Evolutionary conservation across 2,888 invertebrate genomes (phyloP).

Genomic region (Platypus cylindrus): DNA sequence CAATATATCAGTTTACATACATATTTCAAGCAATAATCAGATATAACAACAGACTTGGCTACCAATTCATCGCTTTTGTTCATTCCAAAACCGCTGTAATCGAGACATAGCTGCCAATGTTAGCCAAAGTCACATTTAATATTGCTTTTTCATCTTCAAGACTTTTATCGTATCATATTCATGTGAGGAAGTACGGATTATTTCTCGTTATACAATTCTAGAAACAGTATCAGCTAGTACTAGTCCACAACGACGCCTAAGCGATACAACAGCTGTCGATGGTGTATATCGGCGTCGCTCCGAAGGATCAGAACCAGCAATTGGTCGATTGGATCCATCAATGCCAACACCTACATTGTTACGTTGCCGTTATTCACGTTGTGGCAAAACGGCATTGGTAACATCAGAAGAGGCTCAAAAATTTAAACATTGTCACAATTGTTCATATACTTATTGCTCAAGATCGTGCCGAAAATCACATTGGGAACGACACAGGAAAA

Average conservation of each 20-base stretch:
- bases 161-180: too few relatives aligned
- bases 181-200: too few relatives aligned
- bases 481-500: constrained; percentile 86
- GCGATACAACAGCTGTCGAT: constrained; percentile 20
- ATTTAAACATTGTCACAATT: constrained; percentile 91
- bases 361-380: constrained; percentile 68
- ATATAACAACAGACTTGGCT: too few relatives aligned
- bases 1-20: too few relatives aligned
- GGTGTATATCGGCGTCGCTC: constrained; percentile 44
- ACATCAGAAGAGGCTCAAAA: constrained; percentile 64
- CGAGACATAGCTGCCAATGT: too few relatives aligned
- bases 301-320: constrained; percentile 46
- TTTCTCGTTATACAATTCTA: constrained; percentile 17
- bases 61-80: too few relatives aligned
- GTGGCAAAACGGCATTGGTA: constrained; percentile 53
- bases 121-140: too few relatives aligned
- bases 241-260: constrained; percentile 27
- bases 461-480: constrained; percentile 80
- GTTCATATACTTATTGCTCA: constrained; percentile 88
- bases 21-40: too few relatives aligned
- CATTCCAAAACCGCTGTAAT: too few relatives aligned
- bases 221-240: constrained; percentile 39
- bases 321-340: constrained; percentile 5
- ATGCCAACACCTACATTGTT: constrained; percentile 31
- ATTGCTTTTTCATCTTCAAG: too few relatives aligned